phyloP scores from a whole-genome alignment of 1,140 invertebrate genomes.

The Sinella curviseta region DNA sequence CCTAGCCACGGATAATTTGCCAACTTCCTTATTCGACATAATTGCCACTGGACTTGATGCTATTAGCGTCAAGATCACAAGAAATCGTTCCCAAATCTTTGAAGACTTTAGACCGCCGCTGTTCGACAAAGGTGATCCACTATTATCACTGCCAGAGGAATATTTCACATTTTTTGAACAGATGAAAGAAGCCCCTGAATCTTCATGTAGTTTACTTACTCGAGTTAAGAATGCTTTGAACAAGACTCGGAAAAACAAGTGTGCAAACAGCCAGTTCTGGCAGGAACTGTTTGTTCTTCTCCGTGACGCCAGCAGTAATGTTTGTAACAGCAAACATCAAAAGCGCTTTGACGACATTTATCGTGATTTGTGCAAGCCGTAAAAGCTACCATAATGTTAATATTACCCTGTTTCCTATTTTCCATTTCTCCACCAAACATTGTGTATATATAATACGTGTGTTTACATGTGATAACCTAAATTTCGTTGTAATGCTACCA shows the following conservation, averaged over 20 bases:
- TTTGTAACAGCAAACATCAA: background rate
- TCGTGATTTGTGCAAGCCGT: background rate
- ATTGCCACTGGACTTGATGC: background rate
- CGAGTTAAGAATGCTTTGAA: background rate
- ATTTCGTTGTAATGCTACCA: no score
- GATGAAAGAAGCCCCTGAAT: background rate
- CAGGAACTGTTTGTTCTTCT: background rate
- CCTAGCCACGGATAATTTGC: background rate
- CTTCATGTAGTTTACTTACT: background rate
- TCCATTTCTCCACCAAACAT: no score
- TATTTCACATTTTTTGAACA: background rate
- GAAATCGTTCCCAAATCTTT: background rate
- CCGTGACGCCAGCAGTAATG: background rate
- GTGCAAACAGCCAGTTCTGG: conserved; percentile 7
- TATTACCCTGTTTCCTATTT: no score
- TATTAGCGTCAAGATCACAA: background rate
- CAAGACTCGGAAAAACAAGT: background rate
- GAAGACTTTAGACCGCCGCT: conserved; percentile 3
- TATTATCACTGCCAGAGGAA: background rate
- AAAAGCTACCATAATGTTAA: no score
- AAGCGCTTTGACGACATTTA: background rate
- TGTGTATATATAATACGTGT: no score
- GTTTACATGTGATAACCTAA: no score
- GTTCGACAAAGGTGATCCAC: background rate
- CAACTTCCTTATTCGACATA: background rate